phyloP scores from a whole-genome alignment of 2,113 vertebrate species.

The Coptodon rendalli region DNA sequence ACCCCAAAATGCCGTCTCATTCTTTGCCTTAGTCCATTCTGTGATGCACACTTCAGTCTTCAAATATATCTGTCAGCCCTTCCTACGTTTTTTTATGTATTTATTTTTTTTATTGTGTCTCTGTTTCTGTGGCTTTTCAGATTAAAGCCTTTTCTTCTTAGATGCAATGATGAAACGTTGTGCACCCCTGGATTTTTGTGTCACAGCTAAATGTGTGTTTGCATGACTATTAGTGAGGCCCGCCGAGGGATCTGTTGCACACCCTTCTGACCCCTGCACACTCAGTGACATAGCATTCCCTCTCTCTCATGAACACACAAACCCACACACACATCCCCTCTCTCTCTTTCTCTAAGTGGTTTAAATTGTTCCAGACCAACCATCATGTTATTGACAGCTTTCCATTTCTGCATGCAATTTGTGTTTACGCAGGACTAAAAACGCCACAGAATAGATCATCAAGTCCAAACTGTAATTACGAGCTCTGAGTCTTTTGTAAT shows the following conservation, averaged over 20 bases:
- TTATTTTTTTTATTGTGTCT: conserved; percentile 9
- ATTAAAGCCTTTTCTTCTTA: conserved; percentile 17
- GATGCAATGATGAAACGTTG: conserved; percentile 50
- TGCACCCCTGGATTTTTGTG: conserved; percentile 46
- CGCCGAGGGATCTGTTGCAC: conserved; percentile 38
- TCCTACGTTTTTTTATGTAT: not conserved
- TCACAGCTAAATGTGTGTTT: conserved; percentile 66
- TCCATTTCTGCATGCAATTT: conserved; percentile 8
- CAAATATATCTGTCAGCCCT: conserved; percentile 40
- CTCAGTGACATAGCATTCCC: conserved; percentile 11
- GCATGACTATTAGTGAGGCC: conserved; percentile 64
- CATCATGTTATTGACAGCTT: conserved; percentile 13
- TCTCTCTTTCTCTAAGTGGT: not conserved
- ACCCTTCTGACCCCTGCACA: conserved; percentile 34
- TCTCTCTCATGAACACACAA: not conserved
- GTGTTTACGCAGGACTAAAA: not conserved
- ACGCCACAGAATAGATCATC: not conserved
- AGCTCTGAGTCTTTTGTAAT: not conserved
- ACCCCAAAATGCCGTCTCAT: conserved; percentile 25
- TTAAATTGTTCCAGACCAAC: conserved; percentile 17
- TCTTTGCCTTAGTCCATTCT: conserved; percentile 4
- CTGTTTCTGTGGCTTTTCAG: conserved; percentile 31
- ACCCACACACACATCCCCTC: not conserved
- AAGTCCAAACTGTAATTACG: conserved; percentile 8
- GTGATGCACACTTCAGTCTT: conserved; percentile 8